Evolutionary conservation across 1,140 invertebrate species (phyloP).

Genomic region (Rhizoglyphus robini): DNA sequence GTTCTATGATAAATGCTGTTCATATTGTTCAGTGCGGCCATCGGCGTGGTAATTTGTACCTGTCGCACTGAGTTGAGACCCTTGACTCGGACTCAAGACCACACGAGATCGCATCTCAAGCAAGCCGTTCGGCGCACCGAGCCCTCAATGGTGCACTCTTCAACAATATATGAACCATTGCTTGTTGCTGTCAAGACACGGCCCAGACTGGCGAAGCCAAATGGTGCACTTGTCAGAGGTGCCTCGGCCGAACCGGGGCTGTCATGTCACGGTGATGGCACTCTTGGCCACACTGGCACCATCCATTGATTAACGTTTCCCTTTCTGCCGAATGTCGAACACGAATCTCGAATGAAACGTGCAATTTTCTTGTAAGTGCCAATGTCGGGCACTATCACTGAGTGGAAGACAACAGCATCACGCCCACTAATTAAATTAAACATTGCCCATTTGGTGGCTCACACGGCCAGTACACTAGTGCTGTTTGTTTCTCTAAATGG

Average conservation of each 20-base stretch:
- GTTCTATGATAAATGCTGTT: neutral
- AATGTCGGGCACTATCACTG: neutral
- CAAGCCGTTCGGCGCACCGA: neutral
- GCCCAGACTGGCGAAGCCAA: neutral
- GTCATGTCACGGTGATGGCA: neutral
- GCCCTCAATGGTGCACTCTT: neutral
- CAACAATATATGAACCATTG: too few species aligned
- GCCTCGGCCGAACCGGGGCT: neutral
- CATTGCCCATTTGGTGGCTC: neutral
- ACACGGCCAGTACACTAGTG: neutral
- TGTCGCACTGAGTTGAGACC: neutral
- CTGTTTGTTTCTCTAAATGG: constrained; percentile 14
- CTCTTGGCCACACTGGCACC: too few species aligned
- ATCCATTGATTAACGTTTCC: neutral
- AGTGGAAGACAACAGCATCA: neutral
- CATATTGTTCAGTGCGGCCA: neutral
- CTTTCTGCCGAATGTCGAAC: neutral
- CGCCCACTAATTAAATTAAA: constrained; percentile 14
- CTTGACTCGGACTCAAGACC: neutral
- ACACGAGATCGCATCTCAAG: neutral
- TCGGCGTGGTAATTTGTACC: neutral
- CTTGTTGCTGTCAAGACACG: neutral
- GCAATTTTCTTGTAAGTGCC: constrained; percentile 7
- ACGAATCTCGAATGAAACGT: constrained; percentile 8
- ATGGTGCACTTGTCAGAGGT: neutral